These are phyloP conservation scores for Mus pahari DNA, from an alignment of 2,113 vertebrate species.

Conservation along the genomic window DNA sequence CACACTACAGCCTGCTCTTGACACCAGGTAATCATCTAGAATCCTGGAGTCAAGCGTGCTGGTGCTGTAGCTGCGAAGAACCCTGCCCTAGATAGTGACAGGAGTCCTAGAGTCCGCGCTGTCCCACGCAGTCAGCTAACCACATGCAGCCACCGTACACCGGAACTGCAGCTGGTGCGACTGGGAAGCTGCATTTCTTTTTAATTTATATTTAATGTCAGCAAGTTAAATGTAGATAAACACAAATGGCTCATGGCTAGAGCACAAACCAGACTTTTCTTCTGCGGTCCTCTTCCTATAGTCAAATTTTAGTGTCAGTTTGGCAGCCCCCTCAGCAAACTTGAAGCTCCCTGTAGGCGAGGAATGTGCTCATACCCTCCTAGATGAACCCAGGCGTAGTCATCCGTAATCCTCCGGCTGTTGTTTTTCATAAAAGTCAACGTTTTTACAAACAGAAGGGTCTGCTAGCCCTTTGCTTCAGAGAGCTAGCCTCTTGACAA, in stretches of 20 bases:
- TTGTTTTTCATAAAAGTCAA: conserved; percentile 27
- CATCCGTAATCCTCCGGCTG: not conserved
- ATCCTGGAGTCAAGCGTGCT: not conserved
- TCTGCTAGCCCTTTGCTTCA: conserved; percentile 17
- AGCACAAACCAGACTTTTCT: not conserved
- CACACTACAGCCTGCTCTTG: not conserved
- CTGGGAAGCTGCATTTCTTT: not conserved
- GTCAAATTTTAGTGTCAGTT: not conserved
- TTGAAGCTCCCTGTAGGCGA: conserved; percentile 10
- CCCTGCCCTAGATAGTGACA: no score
- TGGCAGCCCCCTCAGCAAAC: not conserved
- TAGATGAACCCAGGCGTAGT: not conserved
- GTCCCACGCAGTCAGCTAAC: no score
- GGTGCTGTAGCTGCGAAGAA: not conserved
- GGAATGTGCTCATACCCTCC: not conserved
- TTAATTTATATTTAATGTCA: conserved; percentile 38
- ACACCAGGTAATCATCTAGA: not conserved
- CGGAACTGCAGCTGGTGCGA: not conserved
- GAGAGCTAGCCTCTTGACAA: conserved; percentile 50
- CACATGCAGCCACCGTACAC: no score
- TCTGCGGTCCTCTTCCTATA: not conserved
- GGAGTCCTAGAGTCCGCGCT: not conserved
- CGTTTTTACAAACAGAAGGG: conserved; percentile 35
- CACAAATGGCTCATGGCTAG: not conserved
- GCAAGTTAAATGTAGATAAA: conserved; percentile 11